Base-by-base conservation (phyloP, 2,888 invertebrate species). In the Pristionchus fissidentatus region DNA sequence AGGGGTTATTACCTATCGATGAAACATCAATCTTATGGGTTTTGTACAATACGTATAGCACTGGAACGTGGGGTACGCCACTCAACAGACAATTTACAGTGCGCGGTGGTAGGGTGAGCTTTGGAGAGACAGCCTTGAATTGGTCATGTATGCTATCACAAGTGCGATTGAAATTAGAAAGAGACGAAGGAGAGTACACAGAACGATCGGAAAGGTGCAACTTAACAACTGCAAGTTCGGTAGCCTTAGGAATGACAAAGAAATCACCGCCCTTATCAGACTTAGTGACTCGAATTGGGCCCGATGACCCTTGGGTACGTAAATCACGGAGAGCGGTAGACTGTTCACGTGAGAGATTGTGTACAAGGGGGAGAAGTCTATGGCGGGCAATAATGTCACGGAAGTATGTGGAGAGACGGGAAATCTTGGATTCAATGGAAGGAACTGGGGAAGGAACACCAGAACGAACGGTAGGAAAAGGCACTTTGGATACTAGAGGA, bases 241-340 rank as follows among this genome's bases (percentile, higher is more conserved):
- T 38, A 1, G 8, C 3, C 13, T 29, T 29, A 10, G 79, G 79
- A 22, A 79, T 10, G 1, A 79, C 13, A 41, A 60, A 10, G 60
- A 79, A 79, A 60, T 79, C 79, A 13, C 79, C 79, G 41, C 79
- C 57, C 57, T 79, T 79, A 35, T 79, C 79, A 3, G 79, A 57
- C 26, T 43, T 35, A 8, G 79, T 41, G 22, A 79, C n/a, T 19
- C 79, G 55, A 13, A 57, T 4, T 3, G 41, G 1, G 41, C 55
- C 57, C 19, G 79, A 38, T 15, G 38, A 4, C 13, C 38, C 43
- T 15, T 15, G n/a, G 41, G 8, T 1, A 15, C 38, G 38, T n/a
- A 41, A n/a, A 5, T 57, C 13, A 41, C 38, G 41, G 26, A 57
- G 79, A 8, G 57, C 35, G 4, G 35, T 49, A 8, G 38, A 29